Evolutionary conservation across 2,797 vertebrate species (phyloP).

Genomic region (Acanthornis magna): DNA sequence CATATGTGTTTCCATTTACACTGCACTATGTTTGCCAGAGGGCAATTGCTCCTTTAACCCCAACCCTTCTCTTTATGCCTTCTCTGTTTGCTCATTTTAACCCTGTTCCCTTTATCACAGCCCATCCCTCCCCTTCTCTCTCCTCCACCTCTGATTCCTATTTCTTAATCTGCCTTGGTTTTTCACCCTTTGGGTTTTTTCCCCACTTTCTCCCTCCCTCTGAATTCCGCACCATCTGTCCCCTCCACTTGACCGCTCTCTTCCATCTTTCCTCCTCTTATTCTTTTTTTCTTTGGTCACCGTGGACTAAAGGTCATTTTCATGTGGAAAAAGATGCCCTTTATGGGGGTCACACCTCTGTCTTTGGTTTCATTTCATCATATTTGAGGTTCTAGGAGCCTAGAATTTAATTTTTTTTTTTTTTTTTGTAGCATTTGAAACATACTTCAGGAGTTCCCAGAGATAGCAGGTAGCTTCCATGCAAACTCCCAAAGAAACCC

Average conservation of each 20-base stretch:
- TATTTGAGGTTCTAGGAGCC: background rate
- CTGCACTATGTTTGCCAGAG: conserved; percentile 58
- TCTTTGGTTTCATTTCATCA: background rate
- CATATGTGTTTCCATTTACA: conserved; percentile 60
- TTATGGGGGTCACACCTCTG: background rate
- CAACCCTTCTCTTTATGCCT: conserved; percentile 27
- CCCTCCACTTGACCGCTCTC: background rate
- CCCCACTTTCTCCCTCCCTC: background rate
- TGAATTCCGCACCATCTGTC: background rate
- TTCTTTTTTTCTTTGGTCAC: background rate
- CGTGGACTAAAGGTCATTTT: background rate
- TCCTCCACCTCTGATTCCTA: background rate
- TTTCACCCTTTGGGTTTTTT: background rate
- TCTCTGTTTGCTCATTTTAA: conserved; percentile 61
- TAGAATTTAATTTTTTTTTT: background rate
- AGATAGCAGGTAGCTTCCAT: background rate
- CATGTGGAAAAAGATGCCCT: background rate
- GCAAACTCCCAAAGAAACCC: background rate
- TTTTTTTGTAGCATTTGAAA: background rate
- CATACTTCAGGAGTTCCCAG: background rate
- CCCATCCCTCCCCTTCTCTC: background rate
- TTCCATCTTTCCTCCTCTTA: background rate
- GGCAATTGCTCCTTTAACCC: conserved; percentile 59
- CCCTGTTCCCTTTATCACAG: background rate
- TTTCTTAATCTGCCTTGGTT: background rate